These are phyloP conservation scores for Lytechinus variegatus DNA, from an alignment of 35 echinoderm and acorn worm species.

Conservation along the genomic window DNA sequence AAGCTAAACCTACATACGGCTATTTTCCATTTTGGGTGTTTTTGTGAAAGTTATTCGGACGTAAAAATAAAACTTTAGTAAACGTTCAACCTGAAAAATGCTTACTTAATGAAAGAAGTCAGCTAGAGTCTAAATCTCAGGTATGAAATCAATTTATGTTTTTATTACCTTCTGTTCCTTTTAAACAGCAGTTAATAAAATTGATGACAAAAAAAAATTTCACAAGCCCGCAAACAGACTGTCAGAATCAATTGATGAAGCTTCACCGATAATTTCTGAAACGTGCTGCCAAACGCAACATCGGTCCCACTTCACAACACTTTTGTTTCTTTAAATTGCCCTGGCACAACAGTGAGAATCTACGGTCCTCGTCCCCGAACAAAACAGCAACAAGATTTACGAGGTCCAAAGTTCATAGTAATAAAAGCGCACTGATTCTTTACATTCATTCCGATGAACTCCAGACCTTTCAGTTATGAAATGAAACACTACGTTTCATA, in stretches of 20 bases:
- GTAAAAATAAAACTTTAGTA: too few species aligned
- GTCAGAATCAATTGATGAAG: neutral
- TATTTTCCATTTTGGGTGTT: too few species aligned
- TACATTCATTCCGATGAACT: neutral
- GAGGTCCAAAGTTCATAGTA: neutral
- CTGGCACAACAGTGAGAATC: neutral
- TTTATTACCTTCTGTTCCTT: neutral
- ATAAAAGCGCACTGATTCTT: conserved; percentile 8
- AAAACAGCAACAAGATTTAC: neutral
- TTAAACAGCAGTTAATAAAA: neutral
- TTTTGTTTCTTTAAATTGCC: conserved; percentile 13
- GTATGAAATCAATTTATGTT: neutral
- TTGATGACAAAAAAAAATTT: neutral
- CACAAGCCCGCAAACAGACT: neutral
- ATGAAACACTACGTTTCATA: neutral
- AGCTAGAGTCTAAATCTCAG: neutral
- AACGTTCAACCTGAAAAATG: too few species aligned
- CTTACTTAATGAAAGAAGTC: too few species aligned
- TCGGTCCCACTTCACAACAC: neutral
- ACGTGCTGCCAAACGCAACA: conserved; percentile 1
- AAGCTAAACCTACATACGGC: too few species aligned
- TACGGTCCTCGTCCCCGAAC: neutral
- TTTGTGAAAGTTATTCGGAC: too few species aligned
- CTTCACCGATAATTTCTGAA: neutral
- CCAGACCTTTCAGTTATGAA: conserved; percentile 18